Conservation (phyloP, 2,888 invertebrate genomes). For the Drosophila austrosaltans region DNA sequence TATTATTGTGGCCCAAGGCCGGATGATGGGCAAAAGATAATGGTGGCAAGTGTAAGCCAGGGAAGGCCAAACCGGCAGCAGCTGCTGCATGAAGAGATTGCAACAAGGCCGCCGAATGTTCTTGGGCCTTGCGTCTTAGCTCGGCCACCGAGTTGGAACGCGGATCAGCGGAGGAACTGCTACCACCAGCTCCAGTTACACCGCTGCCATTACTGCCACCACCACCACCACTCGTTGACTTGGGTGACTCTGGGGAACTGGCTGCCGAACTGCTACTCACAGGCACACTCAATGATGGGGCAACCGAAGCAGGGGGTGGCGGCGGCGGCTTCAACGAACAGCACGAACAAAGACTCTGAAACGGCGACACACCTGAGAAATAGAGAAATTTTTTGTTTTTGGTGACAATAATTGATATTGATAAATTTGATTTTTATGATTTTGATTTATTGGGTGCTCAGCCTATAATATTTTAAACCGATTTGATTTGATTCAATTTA, state of each 20-base stretch:
- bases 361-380: constrained; percentile 85
- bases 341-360: constrained; percentile 91
- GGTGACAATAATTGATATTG: constrained; percentile 13
- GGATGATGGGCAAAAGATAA: constrained; percentile 83
- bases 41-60: constrained; percentile 84
- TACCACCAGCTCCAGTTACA: constrained; percentile 32
- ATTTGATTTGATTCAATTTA: constrained; percentile 54
- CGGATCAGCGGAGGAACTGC: constrained; percentile 85
- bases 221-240: constrained; percentile 51
- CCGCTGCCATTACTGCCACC: constrained; percentile 41
- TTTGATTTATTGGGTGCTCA: constrained; percentile 40
- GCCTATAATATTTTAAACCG: constrained; percentile 51
- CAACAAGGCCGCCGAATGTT: constrained; percentile 94
- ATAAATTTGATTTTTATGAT: constrained; percentile 29
- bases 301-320: constrained; percentile 67
- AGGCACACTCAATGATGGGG: constrained; percentile 79
- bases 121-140: constrained; percentile 95
- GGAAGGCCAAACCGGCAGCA: constrained; percentile 84
- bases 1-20: constrained; percentile 73
- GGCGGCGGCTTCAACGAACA: constrained; percentile 88
- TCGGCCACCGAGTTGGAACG: constrained; percentile 95
- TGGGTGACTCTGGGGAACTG: constrained; percentile 81
- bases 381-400: not conserved
- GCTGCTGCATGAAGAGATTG: constrained; percentile 88
- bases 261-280: constrained; percentile 79